phyloP scores from a whole-genome alignment of 2,888 invertebrate genomes.

The Cryptus viduatorius region DNA sequence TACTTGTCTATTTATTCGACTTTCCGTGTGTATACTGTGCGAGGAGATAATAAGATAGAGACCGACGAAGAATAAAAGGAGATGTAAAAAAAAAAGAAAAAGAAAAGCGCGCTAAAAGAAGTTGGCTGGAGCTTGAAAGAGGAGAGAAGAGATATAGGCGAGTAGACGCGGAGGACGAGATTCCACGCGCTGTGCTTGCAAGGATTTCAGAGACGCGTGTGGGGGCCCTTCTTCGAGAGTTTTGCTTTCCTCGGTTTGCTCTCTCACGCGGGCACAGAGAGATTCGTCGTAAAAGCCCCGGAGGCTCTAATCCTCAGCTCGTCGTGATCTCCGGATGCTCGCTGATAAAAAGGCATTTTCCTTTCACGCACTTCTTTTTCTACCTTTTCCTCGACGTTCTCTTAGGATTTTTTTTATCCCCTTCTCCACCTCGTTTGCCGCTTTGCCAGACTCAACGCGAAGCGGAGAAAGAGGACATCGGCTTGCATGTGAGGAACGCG shows the following conservation, averaged over 20 bases:
- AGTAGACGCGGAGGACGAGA: neutral
- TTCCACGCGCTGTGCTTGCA: neutral
- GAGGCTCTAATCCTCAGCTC: slow-evolving; percentile 64
- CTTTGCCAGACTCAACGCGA: slow-evolving; percentile 39
- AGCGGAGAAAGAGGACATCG: neutral
- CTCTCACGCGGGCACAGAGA: slow-evolving; percentile 47
- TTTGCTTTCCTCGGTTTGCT: slow-evolving; percentile 33
- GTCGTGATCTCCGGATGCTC: slow-evolving; percentile 56
- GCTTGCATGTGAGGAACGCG: slow-evolving; percentile 11
- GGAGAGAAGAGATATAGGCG: slow-evolving; percentile 9
- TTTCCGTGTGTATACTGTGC: slow-evolving; percentile 32
- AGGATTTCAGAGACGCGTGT: slow-evolving; percentile 21
- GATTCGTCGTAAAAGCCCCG: slow-evolving; percentile 64
- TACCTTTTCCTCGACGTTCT: slow-evolving; percentile 12
- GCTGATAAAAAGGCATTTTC: slow-evolving; percentile 64
- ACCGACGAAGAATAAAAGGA: slow-evolving; percentile 27
- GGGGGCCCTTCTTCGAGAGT: slow-evolving; percentile 33
- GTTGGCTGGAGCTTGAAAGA: slow-evolving; percentile 18
- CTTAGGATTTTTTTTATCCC: neutral
- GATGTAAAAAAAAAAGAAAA: slow-evolving; percentile 1
- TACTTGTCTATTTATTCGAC: slow-evolving; percentile 51
- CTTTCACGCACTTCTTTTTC: slow-evolving; percentile 45
- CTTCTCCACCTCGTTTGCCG: slow-evolving; percentile 32
- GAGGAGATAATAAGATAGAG: slow-evolving; percentile 42
- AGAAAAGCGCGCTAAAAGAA: neutral